Evolutionary conservation across 2,797 vertebrate genomes (phyloP), one percentile per base, ranked within the genome.

Genomic region (Oreochromis mossambicus): DNA sequence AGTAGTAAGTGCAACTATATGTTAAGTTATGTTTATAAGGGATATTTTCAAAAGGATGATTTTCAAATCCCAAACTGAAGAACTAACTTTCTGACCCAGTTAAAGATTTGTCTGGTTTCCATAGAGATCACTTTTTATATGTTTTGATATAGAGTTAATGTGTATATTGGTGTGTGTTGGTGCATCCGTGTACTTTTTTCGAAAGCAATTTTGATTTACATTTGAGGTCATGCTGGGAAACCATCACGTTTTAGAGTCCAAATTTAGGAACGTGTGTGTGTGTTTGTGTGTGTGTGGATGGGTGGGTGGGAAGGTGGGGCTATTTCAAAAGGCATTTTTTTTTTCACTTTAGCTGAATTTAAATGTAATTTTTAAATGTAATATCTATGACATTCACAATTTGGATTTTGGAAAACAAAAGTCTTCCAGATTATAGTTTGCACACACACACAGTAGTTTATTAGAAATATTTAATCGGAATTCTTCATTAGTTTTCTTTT

Each of bases 271-370:
- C 1, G 1, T 66, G 11, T 58, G 9, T 17, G 26, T 36, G 36
- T 52, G 26, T 54, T 12, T 81, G 50, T 85, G 36, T 61, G 26
- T 68, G 50, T 82, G 68, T 11, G 29, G 54, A 41, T 66, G 55
- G 79, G 76, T 85, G 81, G 77, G 78, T 32, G 56, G 77, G 82
- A 78, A 66, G 86, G 78, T 46, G 29, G 82, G 68, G 76, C 7
- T 19, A 13, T 87, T 90, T 87, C 80, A 93, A 90, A 80, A 81
- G 43, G 82, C 88, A 91, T 73, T 87, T 85, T 66, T 26, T 38
- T 9, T 81, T 63, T 78, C 11, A 9, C 21, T 91, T 83, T 61
- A 21, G 6, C n/a, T 41, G 9, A 7, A 68, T 78, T 85, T 14
- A 2, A 73, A 8, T n/a, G 3, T 13, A 10, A 75, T 79, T 89